phyloP scores from a whole-genome alignment of 2,888 invertebrate species.

The Ecdyonurus torrentis region DNA sequence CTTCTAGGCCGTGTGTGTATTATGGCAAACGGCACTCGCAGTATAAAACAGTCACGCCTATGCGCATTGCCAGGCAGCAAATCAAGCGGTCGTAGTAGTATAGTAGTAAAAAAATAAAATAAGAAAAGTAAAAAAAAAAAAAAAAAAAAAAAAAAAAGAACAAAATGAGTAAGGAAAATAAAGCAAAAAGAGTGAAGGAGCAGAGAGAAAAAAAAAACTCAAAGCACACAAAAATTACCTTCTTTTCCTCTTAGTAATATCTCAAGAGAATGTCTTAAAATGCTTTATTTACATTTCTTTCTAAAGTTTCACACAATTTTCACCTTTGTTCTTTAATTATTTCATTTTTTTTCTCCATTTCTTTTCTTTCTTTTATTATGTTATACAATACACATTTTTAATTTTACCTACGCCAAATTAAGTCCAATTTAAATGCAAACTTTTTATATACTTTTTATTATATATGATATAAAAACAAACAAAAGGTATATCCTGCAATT shows the following conservation, averaged over 20 bases:
- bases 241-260: neutral
- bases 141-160: neutral
- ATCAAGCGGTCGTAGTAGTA: neutral
- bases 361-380: neutral
- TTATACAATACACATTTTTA: neutral
- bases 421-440: no score
- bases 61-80: neutral
- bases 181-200: neutral
- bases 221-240: neutral
- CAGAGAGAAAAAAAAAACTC: neutral
- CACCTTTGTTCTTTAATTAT: neutral
- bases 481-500: no score
- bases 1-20: no score
- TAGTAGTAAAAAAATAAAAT: neutral
- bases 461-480: no score
- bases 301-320: neutral
- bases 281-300: neutral
- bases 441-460: no score
- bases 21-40: neutral
- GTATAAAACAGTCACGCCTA: no score
- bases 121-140: neutral
- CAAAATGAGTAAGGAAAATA: neutral
- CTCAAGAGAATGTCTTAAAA: neutral
- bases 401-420: neutral
- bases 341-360: neutral